A percentile compares a stretch with the other conserved stretches of the same genome.
These are phyloP conservation scores for Steinernema hermaphroditum DNA, from an alignment of 2,888 invertebrate species.

Conservation along the genomic window DNA sequence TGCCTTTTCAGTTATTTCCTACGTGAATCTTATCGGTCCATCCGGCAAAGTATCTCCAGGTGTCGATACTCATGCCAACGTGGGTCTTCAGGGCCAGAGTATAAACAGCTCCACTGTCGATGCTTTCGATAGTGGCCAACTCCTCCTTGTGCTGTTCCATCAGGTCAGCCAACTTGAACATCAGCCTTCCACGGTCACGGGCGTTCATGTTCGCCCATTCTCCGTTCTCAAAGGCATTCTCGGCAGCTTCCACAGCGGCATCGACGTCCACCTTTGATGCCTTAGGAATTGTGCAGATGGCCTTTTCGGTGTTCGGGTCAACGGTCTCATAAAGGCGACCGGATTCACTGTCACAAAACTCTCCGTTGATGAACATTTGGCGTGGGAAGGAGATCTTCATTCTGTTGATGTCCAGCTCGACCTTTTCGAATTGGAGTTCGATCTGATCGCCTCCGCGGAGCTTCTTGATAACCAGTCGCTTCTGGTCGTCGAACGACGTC, in stretches of 20 bases:
- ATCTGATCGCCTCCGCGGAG: conserved; percentile 70
- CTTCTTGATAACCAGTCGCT: conserved; percentile 74
- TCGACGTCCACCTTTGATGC: conserved; percentile 80
- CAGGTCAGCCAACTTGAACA: conserved; percentile 86
- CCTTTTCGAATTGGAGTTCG: conserved; percentile 52
- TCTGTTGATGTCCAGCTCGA: conserved; percentile 77
- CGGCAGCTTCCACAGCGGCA: conserved; percentile 83
- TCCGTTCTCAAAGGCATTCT: conserved; percentile 72
- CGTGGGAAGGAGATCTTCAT: conserved; percentile 82
- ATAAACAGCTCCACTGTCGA: conserved; percentile 95
- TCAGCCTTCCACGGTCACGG: conserved; percentile 81
- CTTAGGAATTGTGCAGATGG: conserved; percentile 71
- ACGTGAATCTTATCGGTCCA: conserved; percentile 92
- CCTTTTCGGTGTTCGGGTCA: conserved; percentile 83
- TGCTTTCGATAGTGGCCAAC: conserved; percentile 86
- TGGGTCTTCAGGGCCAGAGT: conserved; percentile 93
- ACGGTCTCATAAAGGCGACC: conserved; percentile 74
- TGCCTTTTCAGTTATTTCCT: background rate
- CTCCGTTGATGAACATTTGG: conserved; percentile 87
- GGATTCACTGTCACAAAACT: conserved; percentile 78
- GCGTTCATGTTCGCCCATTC: conserved; percentile 93
- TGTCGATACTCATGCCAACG: conserved; percentile 95
- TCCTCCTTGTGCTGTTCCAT: conserved; percentile 94
- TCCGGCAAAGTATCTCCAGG: conserved; percentile 90
- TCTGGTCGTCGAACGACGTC: conserved; percentile 83